phyloP scores from a whole-genome alignment of 2,888 invertebrate species.

The Harpagoxenus sublaevis region DNA sequence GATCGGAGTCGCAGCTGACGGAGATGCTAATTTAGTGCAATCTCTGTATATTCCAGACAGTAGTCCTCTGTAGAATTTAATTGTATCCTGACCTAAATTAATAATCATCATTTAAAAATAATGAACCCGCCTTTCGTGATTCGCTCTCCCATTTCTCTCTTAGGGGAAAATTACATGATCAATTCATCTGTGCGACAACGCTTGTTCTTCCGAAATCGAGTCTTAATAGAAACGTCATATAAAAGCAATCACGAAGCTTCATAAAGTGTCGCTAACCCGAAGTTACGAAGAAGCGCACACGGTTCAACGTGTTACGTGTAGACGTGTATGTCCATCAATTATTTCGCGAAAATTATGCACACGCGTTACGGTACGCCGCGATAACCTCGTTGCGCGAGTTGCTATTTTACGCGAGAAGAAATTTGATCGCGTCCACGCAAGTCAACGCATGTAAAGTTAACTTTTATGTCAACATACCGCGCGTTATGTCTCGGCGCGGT shows the following conservation, averaged over 20 bases:
- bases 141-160: neutral
- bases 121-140: neutral
- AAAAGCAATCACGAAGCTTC: slow-evolving; percentile 25
- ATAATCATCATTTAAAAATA: neutral
- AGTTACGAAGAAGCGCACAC: slow-evolving; percentile 19
- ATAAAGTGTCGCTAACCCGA: neutral
- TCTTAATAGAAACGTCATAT: slow-evolving; percentile 6
- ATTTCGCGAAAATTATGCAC: slow-evolving; percentile 47
- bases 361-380: slow-evolving; percentile 35
- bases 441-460: slow-evolving; percentile 41
- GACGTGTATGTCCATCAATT: slow-evolving; percentile 27
- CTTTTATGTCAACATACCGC: slow-evolving; percentile 26
- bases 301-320: slow-evolving; percentile 17
- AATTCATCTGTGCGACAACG: neutral
- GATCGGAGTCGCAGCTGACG: too few relatives aligned
- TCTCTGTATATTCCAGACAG: too few relatives aligned
- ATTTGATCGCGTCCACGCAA: slow-evolving; percentile 35
- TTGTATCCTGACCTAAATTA: too few relatives aligned
- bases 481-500: slow-evolving; percentile 12
- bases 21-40: too few relatives aligned
- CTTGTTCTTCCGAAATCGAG: neutral
- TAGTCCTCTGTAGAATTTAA: too few relatives aligned
- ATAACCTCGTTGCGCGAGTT: slow-evolving; percentile 30
- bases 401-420: slow-evolving; percentile 47
- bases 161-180: neutral